These are phyloP conservation scores for Lathronympha strigana DNA, from an alignment of 2,888 invertebrate genomes.

Conservation along the genomic window DNA sequence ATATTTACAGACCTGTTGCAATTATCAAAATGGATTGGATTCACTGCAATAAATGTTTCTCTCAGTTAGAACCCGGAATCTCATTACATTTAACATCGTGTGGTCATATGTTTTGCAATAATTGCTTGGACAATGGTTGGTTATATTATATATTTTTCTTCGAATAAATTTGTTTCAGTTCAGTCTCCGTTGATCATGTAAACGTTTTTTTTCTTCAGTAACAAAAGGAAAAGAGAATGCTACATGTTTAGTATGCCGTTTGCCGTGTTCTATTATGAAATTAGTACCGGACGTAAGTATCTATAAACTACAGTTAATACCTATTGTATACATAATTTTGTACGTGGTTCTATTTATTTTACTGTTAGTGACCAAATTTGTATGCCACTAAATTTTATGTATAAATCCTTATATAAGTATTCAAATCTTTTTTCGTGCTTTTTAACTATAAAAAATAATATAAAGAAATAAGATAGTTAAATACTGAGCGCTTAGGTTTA, in stretches of 20 bases:
- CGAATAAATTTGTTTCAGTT: slow-evolving; percentile 21
- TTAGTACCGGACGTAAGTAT: slow-evolving; percentile 74
- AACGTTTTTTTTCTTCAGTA: slow-evolving; percentile 59
- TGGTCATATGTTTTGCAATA: slow-evolving; percentile 82
- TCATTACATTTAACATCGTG: slow-evolving; percentile 79
- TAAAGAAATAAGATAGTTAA: no score
- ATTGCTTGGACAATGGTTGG: slow-evolving; percentile 75
- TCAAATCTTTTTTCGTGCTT: neutral
- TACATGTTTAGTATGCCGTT: slow-evolving; percentile 74
- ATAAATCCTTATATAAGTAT: no score
- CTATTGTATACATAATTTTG: neutral
- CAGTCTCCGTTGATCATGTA: slow-evolving; percentile 3
- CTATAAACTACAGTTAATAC: neutral
- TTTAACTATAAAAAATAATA: no score
- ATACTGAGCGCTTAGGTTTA: neutral
- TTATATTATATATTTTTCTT: slow-evolving; percentile 44
- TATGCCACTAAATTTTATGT: no score
- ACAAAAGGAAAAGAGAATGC: slow-evolving; percentile 60
- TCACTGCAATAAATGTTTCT: slow-evolving; percentile 80
- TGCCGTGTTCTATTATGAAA: slow-evolving; percentile 77
- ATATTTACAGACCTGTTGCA: slow-evolving; percentile 24
- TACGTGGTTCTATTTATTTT: no score
- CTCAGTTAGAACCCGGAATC: slow-evolving; percentile 74
- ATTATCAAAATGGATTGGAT: slow-evolving; percentile 77
- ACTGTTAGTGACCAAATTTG: no score